Percentiles rank a stretch among this genome's conserved stretches.
Conservation (phyloP, 2,888 invertebrate genomes). For the Fragum sueziense region DNA sequence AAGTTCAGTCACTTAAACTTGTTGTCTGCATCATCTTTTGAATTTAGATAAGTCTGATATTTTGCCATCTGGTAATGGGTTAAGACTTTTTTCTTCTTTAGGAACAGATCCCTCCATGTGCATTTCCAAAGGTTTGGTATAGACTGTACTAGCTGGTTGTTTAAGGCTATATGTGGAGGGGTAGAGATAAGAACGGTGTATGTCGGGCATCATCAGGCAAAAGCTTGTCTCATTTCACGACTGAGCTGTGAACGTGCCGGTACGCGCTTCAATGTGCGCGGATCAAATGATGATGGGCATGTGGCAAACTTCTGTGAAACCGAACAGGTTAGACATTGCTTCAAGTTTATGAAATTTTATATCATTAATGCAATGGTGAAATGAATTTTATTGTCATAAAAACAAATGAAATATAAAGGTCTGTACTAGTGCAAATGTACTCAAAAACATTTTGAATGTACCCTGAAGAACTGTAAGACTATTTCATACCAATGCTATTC, state of each 20-base stretch:
- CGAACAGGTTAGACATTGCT: constrained; percentile 93
- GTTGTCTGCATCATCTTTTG: too few species aligned
- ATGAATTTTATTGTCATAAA: too few species aligned
- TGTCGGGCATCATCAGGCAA: constrained; percentile 95
- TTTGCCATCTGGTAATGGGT: too few species aligned
- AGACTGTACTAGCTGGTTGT: constrained; percentile 94
- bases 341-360: neutral
- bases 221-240: constrained; percentile 96
- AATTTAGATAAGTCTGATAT: too few species aligned
- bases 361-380: too few species aligned
- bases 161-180: constrained; percentile 98
- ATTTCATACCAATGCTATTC: too few species aligned
- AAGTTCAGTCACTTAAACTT: too few species aligned
- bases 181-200: constrained; percentile 99
- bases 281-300: constrained; percentile 99
- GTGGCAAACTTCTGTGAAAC: constrained; percentile 99
- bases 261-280: constrained; percentile 98
- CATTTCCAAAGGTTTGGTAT: constrained; percentile 96
- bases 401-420: too few species aligned
- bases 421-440: too few species aligned
- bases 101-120: constrained; percentile 97
- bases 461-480: too few species aligned
- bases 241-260: constrained; percentile 99
- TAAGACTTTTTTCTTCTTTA: too few species aligned
- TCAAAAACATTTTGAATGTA: too few species aligned